Conservation (phyloP, 2,113 vertebrate genomes). For the Chloropsis cyanopogon region DNA sequence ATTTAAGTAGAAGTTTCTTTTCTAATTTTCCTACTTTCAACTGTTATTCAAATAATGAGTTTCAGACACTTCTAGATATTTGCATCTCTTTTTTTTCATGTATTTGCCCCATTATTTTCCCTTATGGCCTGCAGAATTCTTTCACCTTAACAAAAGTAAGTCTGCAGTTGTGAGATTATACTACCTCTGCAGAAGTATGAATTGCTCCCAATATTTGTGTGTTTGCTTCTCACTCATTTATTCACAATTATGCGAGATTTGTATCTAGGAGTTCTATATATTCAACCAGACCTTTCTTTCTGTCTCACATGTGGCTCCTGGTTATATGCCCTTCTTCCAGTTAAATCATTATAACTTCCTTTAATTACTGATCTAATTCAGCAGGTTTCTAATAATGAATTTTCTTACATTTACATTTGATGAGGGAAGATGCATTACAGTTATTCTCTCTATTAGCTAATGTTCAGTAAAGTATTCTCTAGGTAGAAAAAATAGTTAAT, state of each 20-base stretch:
- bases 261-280: neutral
- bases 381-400: neutral
- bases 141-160: neutral
- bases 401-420: neutral
- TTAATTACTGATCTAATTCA: neutral
- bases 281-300: neutral
- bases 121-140: neutral
- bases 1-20: neutral
- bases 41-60: neutral
- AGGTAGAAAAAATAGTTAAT: neutral
- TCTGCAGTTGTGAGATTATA: neutral
- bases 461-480: neutral
- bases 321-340: neutral
- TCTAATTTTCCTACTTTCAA: slow-evolving; percentile 1
- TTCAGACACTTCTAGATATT: slow-evolving; percentile 6
- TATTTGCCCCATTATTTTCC: neutral
- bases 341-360: neutral
- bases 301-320: neutral
- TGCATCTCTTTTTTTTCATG: neutral
- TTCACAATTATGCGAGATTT: neutral
- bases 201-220: neutral
- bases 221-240: neutral
- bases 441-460: neutral
- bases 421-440: neutral
- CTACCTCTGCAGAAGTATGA: neutral